phyloP scores from a whole-genome alignment of 1,140 invertebrate species.

The Eubasilissa regina region DNA sequence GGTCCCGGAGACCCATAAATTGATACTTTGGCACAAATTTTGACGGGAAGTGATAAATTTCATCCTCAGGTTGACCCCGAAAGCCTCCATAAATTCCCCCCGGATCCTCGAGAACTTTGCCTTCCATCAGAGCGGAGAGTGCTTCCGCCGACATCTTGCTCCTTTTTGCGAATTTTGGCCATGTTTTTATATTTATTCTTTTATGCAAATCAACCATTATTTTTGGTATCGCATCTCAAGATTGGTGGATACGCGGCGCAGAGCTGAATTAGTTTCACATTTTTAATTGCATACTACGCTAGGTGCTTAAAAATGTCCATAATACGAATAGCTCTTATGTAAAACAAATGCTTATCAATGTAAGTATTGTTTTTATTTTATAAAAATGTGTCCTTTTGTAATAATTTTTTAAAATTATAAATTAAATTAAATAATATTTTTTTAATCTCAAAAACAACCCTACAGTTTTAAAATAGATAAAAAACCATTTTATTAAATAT shows the following conservation, averaged over 20 bases:
- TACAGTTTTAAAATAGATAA: too few relatives aligned
- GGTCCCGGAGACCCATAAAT: slow-evolving; percentile 35
- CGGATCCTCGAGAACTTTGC: not conserved
- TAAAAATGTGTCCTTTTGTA: too few relatives aligned
- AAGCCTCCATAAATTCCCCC: slow-evolving; percentile 19
- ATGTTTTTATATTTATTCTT: slow-evolving; percentile 53
- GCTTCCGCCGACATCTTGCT: slow-evolving; percentile 32
- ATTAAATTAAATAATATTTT: too few relatives aligned
- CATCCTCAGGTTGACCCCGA: slow-evolving; percentile 11
- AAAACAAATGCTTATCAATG: too few relatives aligned
- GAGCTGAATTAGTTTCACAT: not conserved
- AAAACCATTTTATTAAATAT: too few relatives aligned
- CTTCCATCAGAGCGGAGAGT: not conserved
- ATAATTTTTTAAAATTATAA: too few relatives aligned
- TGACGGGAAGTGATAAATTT: slow-evolving; percentile 48
- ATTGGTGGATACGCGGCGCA: not conserved
- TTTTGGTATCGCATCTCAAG: slow-evolving; percentile 39
- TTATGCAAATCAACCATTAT: slow-evolving; percentile 50
- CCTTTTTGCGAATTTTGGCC: slow-evolving; percentile 39
- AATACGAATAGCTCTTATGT: too few relatives aligned
- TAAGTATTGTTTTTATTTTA: too few relatives aligned
- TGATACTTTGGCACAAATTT: slow-evolving; percentile 35
- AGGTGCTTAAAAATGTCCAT: not conserved
- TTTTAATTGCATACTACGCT: not conserved
- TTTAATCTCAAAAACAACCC: too few relatives aligned